phyloP scores from a whole-genome alignment of 1,140 invertebrate species.

The Euwallacea fornicatus region DNA sequence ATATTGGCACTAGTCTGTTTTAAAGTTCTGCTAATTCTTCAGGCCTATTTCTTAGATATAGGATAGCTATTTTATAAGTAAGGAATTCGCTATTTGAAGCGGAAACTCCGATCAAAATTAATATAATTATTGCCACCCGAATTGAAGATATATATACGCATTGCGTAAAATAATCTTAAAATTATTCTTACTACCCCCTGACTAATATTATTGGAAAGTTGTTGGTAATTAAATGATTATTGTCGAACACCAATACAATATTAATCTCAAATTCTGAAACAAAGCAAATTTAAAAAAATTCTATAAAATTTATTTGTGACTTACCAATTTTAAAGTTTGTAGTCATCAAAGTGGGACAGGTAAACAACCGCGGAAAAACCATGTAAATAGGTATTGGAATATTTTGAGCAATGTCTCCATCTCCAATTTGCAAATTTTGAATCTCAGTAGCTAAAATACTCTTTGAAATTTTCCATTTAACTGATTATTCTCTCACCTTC shows the following conservation, averaged over 20 bases:
- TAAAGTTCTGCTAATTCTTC: too few species aligned
- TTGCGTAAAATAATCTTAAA: too few species aligned
- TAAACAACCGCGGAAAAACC: constrained; percentile 94
- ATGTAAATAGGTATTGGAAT: constrained; percentile 90
- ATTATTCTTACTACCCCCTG: constrained; percentile 52
- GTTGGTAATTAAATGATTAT: constrained; percentile 94
- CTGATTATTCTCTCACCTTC: constrained; percentile 67
- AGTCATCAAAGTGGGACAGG: constrained; percentile 88
- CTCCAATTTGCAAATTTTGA: constrained; percentile 96
- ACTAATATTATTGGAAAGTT: constrained; percentile 88
- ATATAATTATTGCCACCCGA: too few species aligned
- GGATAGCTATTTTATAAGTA: too few species aligned
- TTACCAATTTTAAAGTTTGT: constrained; percentile 96
- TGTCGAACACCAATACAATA: constrained; percentile 88
- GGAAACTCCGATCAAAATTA: too few species aligned
- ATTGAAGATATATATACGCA: too few species aligned
- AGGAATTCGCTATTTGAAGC: too few species aligned
- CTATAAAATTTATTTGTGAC: constrained; percentile 16
- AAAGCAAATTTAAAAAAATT: constrained; percentile 36
- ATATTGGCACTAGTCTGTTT: too few species aligned
- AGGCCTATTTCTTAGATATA: too few species aligned
- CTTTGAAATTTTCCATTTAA: constrained; percentile 9
- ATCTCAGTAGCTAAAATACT: constrained; percentile 86
- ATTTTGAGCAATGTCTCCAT: constrained; percentile 83
- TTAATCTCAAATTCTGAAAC: constrained; percentile 95